Conservation (phyloP, 2,888 invertebrate species). For the Brachyopa scutellaris region DNA sequence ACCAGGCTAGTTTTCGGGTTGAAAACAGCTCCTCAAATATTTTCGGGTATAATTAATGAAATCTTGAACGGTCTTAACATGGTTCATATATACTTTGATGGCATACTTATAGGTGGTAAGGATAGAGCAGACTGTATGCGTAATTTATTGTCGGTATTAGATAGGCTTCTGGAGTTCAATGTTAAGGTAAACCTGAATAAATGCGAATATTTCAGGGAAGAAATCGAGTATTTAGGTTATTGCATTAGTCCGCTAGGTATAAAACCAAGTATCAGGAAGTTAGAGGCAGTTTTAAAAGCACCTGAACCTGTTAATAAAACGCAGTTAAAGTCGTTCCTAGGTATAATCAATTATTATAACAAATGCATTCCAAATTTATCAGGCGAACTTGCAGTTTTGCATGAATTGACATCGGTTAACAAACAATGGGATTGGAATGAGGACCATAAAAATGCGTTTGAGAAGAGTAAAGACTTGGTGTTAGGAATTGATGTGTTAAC, state of each 20-base stretch:
- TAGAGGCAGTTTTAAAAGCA: conserved; percentile 26
- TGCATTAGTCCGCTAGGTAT: conserved; percentile 33
- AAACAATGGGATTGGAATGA: conserved; percentile 35
- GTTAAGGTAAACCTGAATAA: conserved; percentile 60
- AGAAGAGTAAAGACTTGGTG: conserved; percentile 47
- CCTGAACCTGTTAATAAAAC: conserved; percentile 28
- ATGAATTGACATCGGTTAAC: conserved; percentile 40
- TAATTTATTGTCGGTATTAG: conserved; percentile 24
- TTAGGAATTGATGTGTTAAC: conserved; percentile 20
- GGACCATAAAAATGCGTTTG: conserved; percentile 31
- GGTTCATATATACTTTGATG: conserved; percentile 8
- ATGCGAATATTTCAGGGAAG: conserved; percentile 58
- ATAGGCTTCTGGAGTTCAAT: conserved; percentile 61
- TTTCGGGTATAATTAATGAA: conserved; percentile 13
- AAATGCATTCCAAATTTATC: conserved; percentile 64
- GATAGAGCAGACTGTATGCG: neutral
- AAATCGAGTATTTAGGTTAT: conserved; percentile 59
- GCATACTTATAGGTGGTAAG: neutral
- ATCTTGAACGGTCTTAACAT: neutral
- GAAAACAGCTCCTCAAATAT: conserved; percentile 21
- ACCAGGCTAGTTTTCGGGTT: conserved; percentile 31
- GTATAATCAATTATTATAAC: conserved; percentile 58
- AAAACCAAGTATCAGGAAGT: conserved; percentile 23
- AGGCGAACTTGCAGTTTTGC: conserved; percentile 20
- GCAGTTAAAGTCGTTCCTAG: conserved; percentile 57